Evolutionary conservation across 1,140 invertebrate genomes (phyloP), one percentile per base, ranked within the genome.

Genomic region (Nymphalis io): DNA sequence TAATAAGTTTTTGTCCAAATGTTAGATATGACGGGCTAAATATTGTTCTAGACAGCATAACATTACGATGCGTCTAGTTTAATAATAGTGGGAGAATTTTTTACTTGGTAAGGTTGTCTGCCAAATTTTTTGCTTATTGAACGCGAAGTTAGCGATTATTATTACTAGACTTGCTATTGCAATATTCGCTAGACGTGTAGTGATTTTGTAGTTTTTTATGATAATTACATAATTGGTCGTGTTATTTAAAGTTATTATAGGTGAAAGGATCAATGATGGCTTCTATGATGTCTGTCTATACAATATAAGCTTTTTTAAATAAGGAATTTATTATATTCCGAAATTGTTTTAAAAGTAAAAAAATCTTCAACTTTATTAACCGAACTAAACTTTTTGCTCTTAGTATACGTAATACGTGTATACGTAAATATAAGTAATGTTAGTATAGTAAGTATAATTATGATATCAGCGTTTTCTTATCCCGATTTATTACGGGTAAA

Each of bases 51-150:
- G 65, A 60, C 60, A 68, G 60, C 58, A 51, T 61, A 60, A 61
- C 42, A 67, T 63, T 72, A 68, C 64, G 38, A 62, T 67, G 51
- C 33, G 27, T 63, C 60, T 67, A 20, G 10, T 23, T 15, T 72
- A 72, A 72, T 72, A 68, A 68, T 66, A 72, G 70, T 72, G 70
- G 64, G 59, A 68, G 68, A 60, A 46, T 64, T 75, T 75, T 75
- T 75, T 75, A 65, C 69, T 33, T 51, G 39, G 58, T 70, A 55
- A 72, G 60, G 57, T 66, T 70, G 70, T 72, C 66, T 62, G 70
- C 66, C 53, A 20, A 72, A 64, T 70, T 75, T 75, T 75, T 75
- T 75, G 74, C 65, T 21, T n/a, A 20, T 65, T 27, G 63, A 65
- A 33, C 18, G 51, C 64, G 42, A 66, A 59, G 55, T 40, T 57